Base-by-base conservation (phyloP, 2,888 invertebrate species). In the Argyresthia goedartella region DNA sequence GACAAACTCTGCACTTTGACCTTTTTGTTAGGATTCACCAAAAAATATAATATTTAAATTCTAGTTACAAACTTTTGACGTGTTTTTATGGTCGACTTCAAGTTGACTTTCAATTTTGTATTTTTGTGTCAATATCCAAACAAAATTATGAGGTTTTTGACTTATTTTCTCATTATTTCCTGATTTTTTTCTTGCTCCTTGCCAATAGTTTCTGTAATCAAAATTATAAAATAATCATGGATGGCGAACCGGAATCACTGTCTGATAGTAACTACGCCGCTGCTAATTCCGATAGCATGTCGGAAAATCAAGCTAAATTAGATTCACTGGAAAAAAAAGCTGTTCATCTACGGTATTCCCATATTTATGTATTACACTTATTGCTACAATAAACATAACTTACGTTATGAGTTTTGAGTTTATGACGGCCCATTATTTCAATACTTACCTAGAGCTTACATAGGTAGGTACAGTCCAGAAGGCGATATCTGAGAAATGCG, bases 281-380 rank as follows among this genome's bases (percentile, higher is more conserved):
- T 35, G 8, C 9, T 14, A 13, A 11, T 14, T 43, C 45, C 56
- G 82, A 85, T 68, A 65, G 61, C 50, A 64, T 79, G 56, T 81
- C 82, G 54, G 81, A 85, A 58, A 70, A 73, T 61, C 82, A 82
- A 66, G 76, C 77, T 35, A 85, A 74, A 68, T 65, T 79, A 57
- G 85, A 85, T 60, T 74, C 82, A 16, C 64, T 85, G 55, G 85
- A 85, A 58, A 86, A 85, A 64, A 86, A 87, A 65, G 85, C 86
- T 54, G 77, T 82, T 50, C 85, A 86, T 60, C 62, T 86, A 58
- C 78, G 85, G 85, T 79, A 49, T 35, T n/a, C n/a, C n/a, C n/a
- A 52, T 64, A 0, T 56, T 77, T 44, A 2, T n/a, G 50, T 39
- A 41, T 25, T 16, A 4, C 7, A 11, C 9, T n/a, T n/a, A 8